A percentile compares a stretch with the other conserved stretches of the same genome.
These are phyloP conservation scores for Gymnoscelis rufifasciata DNA, from an alignment of 2,888 invertebrate species.

Conservation along the genomic window DNA sequence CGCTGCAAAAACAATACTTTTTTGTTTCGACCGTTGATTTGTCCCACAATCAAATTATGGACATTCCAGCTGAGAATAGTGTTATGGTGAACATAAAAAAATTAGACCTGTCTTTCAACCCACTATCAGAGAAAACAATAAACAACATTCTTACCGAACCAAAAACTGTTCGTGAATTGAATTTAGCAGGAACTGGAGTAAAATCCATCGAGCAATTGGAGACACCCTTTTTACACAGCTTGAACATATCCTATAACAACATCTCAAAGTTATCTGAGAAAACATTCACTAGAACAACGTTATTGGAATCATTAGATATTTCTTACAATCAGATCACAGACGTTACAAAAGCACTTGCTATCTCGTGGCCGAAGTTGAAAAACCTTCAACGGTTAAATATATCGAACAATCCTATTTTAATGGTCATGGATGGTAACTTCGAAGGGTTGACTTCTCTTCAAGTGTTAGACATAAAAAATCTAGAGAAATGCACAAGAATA, in stretches of 20 bases:
- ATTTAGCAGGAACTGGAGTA: conserved; percentile 89
- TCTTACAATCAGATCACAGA: conserved; percentile 84
- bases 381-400: conserved; percentile 87
- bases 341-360: conserved; percentile 79
- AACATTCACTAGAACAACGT: conserved; percentile 87
- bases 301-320: conserved; percentile 87
- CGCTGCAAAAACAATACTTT: conserved; percentile 90
- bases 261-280: conserved; percentile 82
- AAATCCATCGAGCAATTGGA: conserved; percentile 83
- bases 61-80: conserved; percentile 90
- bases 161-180: conserved; percentile 89
- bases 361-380: conserved; percentile 84
- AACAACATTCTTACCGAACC: conserved; percentile 90
- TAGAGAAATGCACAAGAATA: conserved; percentile 85
- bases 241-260: conserved; percentile 89
- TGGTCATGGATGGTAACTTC: conserved; percentile 87
- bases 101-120: conserved; percentile 91
- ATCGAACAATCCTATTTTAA: conserved; percentile 89
- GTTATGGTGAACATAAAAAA: conserved; percentile 93
- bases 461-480: conserved; percentile 82
- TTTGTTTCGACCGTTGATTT: conserved; percentile 88
- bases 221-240: conserved; percentile 88
- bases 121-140: conserved; percentile 85
- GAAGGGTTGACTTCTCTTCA: conserved; percentile 83
- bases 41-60: conserved; percentile 86